These are phyloP conservation scores for Dicyrtomina minuta DNA, from an alignment of 2,888 invertebrate genomes.

Conservation along the genomic window DNA sequence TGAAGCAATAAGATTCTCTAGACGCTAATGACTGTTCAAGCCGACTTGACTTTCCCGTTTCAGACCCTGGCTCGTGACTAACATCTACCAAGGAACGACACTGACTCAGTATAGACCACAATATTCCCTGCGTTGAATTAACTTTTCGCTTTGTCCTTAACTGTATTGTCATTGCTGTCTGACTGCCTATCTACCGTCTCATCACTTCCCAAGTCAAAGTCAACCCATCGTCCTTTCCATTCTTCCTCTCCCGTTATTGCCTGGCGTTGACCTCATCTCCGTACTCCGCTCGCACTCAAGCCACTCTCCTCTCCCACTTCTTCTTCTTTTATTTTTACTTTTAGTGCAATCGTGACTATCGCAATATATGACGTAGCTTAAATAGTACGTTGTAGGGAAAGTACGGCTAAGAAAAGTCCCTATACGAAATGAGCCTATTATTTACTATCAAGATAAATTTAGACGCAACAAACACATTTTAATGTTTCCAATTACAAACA, in stretches of 20 bases:
- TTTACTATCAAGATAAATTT: no score
- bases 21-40: slow-evolving; percentile 23
- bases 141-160: slow-evolving; percentile 24
- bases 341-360: no score
- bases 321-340: not conserved
- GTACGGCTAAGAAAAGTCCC: no score
- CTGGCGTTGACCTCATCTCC: not conserved
- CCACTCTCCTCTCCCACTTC: not conserved
- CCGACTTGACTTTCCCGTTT: slow-evolving; percentile 22
- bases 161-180: slow-evolving; percentile 16
- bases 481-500: no score
- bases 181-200: not conserved
- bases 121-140: no score
- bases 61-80: not conserved
- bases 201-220: not conserved
- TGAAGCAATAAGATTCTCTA: slow-evolving; percentile 25
- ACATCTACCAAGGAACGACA: no score
- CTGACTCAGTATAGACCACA: no score
- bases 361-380: no score
- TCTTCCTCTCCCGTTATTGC: not conserved
- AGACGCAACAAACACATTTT: no score
- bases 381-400: no score
- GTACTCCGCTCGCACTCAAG: not conserved
- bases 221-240: not conserved
- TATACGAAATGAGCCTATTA: no score